Evolutionary conservation across 2,888 invertebrate species (phyloP).

Genomic region (Andrena fulva): DNA sequence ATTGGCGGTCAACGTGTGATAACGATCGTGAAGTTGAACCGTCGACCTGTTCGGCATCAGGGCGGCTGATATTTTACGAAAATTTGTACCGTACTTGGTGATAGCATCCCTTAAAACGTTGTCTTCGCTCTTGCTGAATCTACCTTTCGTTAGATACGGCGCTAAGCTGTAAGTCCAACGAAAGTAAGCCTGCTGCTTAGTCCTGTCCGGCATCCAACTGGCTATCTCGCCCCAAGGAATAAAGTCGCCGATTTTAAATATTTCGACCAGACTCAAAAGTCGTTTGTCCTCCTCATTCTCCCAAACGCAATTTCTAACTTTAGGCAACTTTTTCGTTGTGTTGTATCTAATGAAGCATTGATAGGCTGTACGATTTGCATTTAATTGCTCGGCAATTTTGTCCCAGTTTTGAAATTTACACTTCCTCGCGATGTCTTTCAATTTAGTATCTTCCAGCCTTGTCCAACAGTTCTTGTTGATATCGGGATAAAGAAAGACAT

Average conservation of each 20-base stretch:
- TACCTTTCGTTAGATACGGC: constrained; percentile 86
- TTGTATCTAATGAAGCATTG: constrained; percentile 90
- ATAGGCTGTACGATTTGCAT: constrained; percentile 88
- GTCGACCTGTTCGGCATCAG: constrained; percentile 88
- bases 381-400: constrained; percentile 86
- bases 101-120: constrained; percentile 88
- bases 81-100: constrained; percentile 88
- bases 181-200: constrained; percentile 88
- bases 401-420: constrained; percentile 89
- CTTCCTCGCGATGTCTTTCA: constrained; percentile 83
- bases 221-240: constrained; percentile 92
- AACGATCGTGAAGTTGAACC: constrained; percentile 88
- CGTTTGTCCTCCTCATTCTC: constrained; percentile 89
- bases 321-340: constrained; percentile 83
- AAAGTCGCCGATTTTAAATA: constrained; percentile 87
- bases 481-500: constrained; percentile 89
- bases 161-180: constrained; percentile 85
- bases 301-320: constrained; percentile 86
- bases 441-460: constrained; percentile 84
- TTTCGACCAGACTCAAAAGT: constrained; percentile 88
- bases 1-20: constrained; percentile 85
- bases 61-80: constrained; percentile 86
- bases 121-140: constrained; percentile 90
- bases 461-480: constrained; percentile 88
- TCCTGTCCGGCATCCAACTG: constrained; percentile 87